Evolutionary conservation across 2,888 invertebrate genomes (phyloP).

Genomic region (Amorpha juglandis): DNA sequence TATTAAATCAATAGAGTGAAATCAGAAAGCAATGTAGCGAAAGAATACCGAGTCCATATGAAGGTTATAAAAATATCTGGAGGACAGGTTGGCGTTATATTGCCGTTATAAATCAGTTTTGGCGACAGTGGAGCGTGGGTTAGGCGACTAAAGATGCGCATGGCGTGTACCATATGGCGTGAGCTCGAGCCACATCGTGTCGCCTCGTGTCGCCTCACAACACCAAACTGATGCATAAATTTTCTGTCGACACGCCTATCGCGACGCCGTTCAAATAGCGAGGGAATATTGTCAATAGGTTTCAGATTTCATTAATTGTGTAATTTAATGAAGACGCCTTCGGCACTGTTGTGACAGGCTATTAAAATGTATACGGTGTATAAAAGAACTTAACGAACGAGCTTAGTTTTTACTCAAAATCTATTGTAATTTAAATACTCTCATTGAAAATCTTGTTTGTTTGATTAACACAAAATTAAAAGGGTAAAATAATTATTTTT

Average conservation of each 20-base stretch:
- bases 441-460: neutral
- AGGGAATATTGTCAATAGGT: conserved; percentile 24
- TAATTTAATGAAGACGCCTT: conserved; percentile 32
- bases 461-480: neutral
- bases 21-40: conserved; percentile 60
- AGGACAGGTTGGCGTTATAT: conserved; percentile 80
- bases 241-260: conserved; percentile 44
- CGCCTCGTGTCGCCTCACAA: conserved; percentile 58
- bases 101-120: conserved; percentile 78
- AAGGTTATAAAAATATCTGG: conserved; percentile 79
- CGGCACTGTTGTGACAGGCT: conserved; percentile 8
- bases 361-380: conserved; percentile 15
- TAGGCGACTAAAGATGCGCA: conserved; percentile 48
- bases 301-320: conserved; percentile 40
- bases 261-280: conserved; percentile 23
- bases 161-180: conserved; percentile 52
- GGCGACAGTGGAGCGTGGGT: conserved; percentile 62
- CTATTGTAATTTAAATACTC: neutral
- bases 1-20: conserved; percentile 36
- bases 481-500: no score
- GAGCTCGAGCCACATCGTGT: conserved; percentile 46
- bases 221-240: conserved; percentile 68
- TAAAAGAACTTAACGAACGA: conserved; percentile 9
- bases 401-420: neutral
- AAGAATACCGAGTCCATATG: conserved; percentile 60